Evolutionary conservation across 2,797 vertebrate genomes (phyloP).

Genomic region (Periparus ater): DNA sequence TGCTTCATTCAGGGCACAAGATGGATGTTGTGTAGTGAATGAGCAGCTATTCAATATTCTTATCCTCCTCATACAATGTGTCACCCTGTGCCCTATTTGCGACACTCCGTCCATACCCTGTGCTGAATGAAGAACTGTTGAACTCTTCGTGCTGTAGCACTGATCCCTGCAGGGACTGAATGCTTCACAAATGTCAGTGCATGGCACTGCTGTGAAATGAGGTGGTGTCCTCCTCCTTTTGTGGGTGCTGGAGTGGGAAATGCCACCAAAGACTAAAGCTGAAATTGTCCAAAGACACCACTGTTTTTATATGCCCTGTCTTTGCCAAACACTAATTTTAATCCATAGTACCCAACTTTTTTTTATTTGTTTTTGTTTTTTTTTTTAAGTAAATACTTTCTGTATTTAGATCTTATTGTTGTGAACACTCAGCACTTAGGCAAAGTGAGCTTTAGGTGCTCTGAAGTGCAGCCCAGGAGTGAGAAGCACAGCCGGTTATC

Average conservation of each 20-base stretch:
- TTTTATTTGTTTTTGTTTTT: not conserved
- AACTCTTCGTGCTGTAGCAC: not conserved
- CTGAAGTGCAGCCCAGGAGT: not conserved
- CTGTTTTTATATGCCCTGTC: rapidly evolving
- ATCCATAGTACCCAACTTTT: not conserved
- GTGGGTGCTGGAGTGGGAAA: not conserved
- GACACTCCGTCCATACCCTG: not conserved
- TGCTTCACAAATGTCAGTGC: not conserved
- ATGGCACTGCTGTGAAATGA: not conserved
- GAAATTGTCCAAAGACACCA: not conserved
- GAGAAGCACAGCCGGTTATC: not conserved
- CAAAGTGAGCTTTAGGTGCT: not conserved
- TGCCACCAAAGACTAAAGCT: not conserved
- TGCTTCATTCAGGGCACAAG: constrained; percentile 45
- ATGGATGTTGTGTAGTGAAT: constrained; percentile 53
- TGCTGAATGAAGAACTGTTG: constrained; percentile 46
- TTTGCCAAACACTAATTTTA: not conserved
- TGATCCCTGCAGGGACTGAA: not conserved
- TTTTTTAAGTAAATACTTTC: not conserved
- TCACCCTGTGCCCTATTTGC: constrained; percentile 51
- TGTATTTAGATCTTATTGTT: not conserved
- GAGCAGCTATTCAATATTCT: constrained; percentile 60
- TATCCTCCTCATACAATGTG: constrained; percentile 53
- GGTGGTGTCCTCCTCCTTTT: not conserved
- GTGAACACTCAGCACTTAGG: not conserved